These are phyloP conservation scores for Ctenicera cuprea DNA, from an alignment of 2,888 invertebrate genomes.

Conservation along the genomic window DNA sequence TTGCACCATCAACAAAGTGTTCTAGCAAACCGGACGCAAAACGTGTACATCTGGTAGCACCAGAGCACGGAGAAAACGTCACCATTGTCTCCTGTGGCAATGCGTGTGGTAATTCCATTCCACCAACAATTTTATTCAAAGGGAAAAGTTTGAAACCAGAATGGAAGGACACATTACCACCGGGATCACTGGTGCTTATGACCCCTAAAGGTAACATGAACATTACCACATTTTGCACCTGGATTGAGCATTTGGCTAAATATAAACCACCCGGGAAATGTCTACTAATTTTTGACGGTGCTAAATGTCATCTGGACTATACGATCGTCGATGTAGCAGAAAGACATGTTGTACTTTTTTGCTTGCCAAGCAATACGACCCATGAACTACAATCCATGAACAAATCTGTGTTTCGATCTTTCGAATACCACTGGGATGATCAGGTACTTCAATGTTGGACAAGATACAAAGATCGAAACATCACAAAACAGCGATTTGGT, in stretches of 20 bases:
- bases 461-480: slow-evolving; percentile 56
- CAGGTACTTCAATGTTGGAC: slow-evolving; percentile 63
- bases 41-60: slow-evolving; percentile 61
- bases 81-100: slow-evolving; percentile 64
- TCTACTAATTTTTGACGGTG: slow-evolving; percentile 63
- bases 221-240: slow-evolving; percentile 42
- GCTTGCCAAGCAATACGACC: slow-evolving; percentile 67
- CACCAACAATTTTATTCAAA: slow-evolving; percentile 64
- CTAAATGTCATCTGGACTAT: slow-evolving; percentile 62
- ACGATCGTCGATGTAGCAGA: slow-evolving; percentile 63
- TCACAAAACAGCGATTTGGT: slow-evolving; percentile 64
- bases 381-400: slow-evolving; percentile 67
- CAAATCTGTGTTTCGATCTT: slow-evolving; percentile 63
- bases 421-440: slow-evolving; percentile 66
- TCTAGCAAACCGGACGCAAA: slow-evolving; percentile 61
- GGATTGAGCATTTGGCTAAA: slow-evolving; percentile 60
- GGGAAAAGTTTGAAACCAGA: slow-evolving; percentile 59
- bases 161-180: slow-evolving; percentile 58
- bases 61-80: slow-evolving; percentile 66
- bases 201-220: slow-evolving; percentile 62
- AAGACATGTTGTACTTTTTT: slow-evolving; percentile 61
- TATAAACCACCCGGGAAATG: slow-evolving; percentile 56
- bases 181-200: slow-evolving; percentile 57
- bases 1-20: slow-evolving; percentile 62
- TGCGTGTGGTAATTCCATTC: slow-evolving; percentile 61